Conservation (phyloP, 64 coral and sea anemone species). For the Stichodactyla mertensii region DNA sequence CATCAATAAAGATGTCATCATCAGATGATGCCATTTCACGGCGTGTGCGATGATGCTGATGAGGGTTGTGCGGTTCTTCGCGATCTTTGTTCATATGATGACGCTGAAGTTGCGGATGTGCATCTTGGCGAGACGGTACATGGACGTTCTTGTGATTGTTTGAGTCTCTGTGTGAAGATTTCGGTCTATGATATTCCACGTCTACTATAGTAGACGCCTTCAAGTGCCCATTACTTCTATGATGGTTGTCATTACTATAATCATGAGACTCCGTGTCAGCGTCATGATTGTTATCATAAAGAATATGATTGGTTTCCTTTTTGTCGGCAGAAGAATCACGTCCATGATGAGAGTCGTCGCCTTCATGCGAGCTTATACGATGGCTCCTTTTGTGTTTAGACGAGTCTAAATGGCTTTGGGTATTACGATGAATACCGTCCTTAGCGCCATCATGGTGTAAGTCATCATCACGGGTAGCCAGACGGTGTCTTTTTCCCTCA, state of each 20-base stretch:
- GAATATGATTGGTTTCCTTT: too few species aligned
- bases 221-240: not conserved
- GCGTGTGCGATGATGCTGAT: not conserved
- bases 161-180: not conserved
- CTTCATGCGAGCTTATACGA: too few species aligned
- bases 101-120: not conserved
- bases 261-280: not conserved
- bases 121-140: not conserved
- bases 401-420: too few species aligned
- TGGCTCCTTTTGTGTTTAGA: too few species aligned
- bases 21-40: not conserved
- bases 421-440: too few species aligned
- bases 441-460: too few species aligned
- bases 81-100: not conserved
- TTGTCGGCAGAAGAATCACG: too few species aligned
- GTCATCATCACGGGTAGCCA: too few species aligned
- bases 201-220: too few species aligned
- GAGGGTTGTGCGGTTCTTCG: not conserved
- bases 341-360: too few species aligned
- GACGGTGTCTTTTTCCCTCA: too few species aligned
- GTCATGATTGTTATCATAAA: not conserved
- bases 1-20: not conserved
- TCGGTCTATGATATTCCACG: not conserved
- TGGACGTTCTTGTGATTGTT: not conserved
- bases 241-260: not conserved